phyloP scores from a whole-genome alignment of 2,113 vertebrate genomes.

The Synchiropus splendidus region DNA sequence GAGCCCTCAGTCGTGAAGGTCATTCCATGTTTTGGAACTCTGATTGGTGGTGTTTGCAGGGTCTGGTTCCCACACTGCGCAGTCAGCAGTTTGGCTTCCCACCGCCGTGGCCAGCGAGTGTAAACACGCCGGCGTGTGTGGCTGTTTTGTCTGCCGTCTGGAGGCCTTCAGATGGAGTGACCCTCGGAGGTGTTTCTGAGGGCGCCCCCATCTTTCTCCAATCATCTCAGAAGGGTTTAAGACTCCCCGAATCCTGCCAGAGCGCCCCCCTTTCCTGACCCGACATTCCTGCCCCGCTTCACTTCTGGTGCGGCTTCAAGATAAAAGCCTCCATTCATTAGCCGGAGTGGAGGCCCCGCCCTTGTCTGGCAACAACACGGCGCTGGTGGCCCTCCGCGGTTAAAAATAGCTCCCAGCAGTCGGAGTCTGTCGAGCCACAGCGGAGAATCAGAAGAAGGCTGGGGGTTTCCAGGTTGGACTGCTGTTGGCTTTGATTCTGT shows the following conservation, averaged over 20 bases:
- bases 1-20: too few species aligned
- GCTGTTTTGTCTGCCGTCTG: not conserved
- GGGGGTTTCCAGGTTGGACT: constrained; percentile 37
- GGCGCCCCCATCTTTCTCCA: too few species aligned
- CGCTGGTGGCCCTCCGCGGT: constrained; percentile 27
- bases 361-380: constrained; percentile 40
- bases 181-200: too few species aligned
- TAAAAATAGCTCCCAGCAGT: constrained; percentile 23
- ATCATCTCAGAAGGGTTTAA: too few species aligned
- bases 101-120: too few species aligned
- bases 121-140: not conserved
- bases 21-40: too few species aligned
- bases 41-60: too few species aligned
- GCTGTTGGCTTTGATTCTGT: not conserved
- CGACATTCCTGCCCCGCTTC: constrained; percentile 50
- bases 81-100: too few species aligned
- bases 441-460: constrained; percentile 1
- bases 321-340: constrained; percentile 64
- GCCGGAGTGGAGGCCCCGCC: constrained; percentile 39
- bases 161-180: too few species aligned
- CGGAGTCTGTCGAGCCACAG: constrained; percentile 10
- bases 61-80: too few species aligned
- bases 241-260: not conserved
- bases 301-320: constrained; percentile 47
- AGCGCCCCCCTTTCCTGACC: constrained; percentile 22